These are phyloP conservation scores for Paracentrotus lividus DNA, from an alignment of 53 echinoderm and acorn worm genomes.

Conservation along the genomic window DNA sequence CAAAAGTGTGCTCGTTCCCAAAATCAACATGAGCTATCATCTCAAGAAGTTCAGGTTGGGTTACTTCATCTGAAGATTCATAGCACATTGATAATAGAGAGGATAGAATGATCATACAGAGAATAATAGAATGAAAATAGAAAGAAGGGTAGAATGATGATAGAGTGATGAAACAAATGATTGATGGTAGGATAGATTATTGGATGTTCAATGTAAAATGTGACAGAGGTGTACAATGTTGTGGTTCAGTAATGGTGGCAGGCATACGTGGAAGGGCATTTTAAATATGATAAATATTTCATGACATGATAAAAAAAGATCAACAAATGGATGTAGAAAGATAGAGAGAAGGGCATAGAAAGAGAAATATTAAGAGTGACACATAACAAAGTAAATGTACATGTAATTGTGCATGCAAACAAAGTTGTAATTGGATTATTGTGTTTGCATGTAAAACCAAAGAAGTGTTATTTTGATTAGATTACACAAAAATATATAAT, in stretches of 20 bases:
- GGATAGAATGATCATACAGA: background rate
- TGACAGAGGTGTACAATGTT: no score
- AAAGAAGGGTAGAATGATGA: background rate
- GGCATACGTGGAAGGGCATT: no score
- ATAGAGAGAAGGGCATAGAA: background rate
- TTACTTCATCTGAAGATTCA: constrained; percentile 4
- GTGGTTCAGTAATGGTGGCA: no score
- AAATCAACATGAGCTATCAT: constrained; percentile 80
- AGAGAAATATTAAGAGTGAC: background rate
- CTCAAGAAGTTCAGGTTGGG: constrained; percentile 55
- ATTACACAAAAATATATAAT: background rate
- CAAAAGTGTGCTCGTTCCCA: constrained; percentile 71
- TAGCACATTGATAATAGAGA: background rate
- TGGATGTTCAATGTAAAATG: background rate
- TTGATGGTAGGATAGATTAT: background rate
- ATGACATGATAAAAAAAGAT: no score
- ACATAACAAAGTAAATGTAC: no score
- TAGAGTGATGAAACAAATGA: background rate
- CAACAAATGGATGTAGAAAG: background rate
- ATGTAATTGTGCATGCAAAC: no score
- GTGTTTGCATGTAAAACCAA: no score
- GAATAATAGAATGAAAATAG: background rate
- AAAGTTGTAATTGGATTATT: no score
- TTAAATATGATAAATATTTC: no score
- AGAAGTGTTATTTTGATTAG: no score